Percentiles rank a stretch among this genome's conserved stretches.
Evolutionary conservation across 2,113 vertebrate species (phyloP).

Genomic region (Gopherus evgoodei): DNA sequence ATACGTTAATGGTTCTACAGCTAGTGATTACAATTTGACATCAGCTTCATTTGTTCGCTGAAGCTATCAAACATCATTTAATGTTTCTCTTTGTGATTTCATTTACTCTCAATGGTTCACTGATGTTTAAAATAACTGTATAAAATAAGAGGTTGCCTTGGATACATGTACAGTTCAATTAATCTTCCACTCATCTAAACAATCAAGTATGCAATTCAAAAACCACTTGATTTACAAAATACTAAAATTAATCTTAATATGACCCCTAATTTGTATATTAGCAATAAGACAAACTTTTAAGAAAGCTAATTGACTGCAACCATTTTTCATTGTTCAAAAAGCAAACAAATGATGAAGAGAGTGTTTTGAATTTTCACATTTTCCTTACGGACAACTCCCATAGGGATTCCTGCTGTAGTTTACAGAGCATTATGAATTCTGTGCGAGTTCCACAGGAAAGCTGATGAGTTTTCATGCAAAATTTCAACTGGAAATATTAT

Average conservation of each 20-base stretch:
- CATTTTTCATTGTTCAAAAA: accelerated
- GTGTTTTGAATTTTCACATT: neutral
- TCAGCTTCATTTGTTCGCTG: accelerated
- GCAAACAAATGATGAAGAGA: neutral
- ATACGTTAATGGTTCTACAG: neutral
- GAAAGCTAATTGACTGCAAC: neutral
- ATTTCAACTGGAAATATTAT: neutral
- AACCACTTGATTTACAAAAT: neutral
- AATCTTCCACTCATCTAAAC: neutral
- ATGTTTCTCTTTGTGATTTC: accelerated
- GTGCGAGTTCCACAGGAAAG: neutral
- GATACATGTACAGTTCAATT: neutral
- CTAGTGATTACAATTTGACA: accelerated
- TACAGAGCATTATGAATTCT: neutral
- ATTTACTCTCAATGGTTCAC: accelerated
- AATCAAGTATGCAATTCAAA: accelerated
- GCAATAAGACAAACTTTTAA: neutral
- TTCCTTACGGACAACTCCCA: neutral
- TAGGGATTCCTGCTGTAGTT: neutral
- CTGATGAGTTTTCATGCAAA: neutral
- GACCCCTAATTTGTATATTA: neutral
- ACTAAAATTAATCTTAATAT: neutral
- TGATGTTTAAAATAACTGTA: neutral
- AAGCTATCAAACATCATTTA: neutral
- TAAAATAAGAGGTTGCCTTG: neutral